These are phyloP conservation scores for Holacanthella duospinosa DNA, from an alignment of 2,888 invertebrate genomes.

Conservation along the genomic window DNA sequence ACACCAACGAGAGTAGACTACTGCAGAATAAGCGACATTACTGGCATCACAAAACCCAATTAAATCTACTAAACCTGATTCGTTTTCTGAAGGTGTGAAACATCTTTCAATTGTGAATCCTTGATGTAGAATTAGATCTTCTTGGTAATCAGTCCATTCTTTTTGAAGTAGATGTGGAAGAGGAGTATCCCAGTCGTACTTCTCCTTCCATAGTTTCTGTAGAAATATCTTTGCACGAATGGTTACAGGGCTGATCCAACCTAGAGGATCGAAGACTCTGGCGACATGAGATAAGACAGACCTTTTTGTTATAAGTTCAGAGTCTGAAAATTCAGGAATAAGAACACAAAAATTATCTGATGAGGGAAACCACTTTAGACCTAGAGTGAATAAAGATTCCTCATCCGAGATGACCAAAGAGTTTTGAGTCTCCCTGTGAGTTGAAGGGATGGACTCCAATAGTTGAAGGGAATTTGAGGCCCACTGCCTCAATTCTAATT, in stretches of 20 bases:
- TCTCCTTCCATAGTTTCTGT: neutral
- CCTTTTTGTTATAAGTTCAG: neutral
- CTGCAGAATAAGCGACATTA: constrained; percentile 31
- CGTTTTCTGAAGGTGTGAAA: neutral
- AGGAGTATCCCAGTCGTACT: constrained; percentile 12
- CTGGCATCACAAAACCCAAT: constrained; percentile 37
- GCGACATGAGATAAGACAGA: neutral
- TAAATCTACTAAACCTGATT: constrained; percentile 12
- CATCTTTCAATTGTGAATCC: too few relatives aligned
- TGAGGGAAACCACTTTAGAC: constrained; percentile 10
- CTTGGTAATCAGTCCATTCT: constrained; percentile 5
- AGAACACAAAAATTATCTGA: constrained; percentile 6
- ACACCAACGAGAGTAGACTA: constrained; percentile 23
- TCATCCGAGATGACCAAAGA: neutral
- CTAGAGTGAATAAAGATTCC: constrained; percentile 11
- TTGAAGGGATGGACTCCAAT: constrained; percentile 6
- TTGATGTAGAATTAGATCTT: too few relatives aligned
- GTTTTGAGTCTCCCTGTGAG: neutral
- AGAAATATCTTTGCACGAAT: neutral
- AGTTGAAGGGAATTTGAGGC: constrained; percentile 19
- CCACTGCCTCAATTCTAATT: constrained; percentile 36
- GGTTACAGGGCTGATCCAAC: neutral
- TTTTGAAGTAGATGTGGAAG: constrained; percentile 3
- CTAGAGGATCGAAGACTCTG: neutral
- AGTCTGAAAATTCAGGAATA: neutral